These are phyloP conservation scores for Plectrocnemia conspersa DNA, from an alignment of 1,140 invertebrate genomes.

Conservation along the genomic window DNA sequence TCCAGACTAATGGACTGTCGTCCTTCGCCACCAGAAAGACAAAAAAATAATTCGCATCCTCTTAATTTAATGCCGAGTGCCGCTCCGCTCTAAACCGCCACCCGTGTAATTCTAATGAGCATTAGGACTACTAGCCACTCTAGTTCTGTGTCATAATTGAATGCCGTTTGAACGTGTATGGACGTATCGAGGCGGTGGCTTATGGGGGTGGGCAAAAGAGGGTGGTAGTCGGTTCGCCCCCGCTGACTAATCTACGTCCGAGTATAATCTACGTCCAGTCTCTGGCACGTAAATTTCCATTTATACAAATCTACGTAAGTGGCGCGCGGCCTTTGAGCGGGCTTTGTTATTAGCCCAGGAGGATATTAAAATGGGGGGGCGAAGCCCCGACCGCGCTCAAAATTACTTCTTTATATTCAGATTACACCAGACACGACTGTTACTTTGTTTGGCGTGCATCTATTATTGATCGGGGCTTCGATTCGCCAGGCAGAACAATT, in stretches of 20 bases:
- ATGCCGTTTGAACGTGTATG: conserved; percentile 33
- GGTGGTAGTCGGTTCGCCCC: conserved; percentile 6
- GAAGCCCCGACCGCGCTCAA: too few relatives aligned
- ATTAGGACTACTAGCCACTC: conserved; percentile 47
- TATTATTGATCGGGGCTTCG: too few relatives aligned
- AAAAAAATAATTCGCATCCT: neutral
- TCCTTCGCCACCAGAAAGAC: neutral
- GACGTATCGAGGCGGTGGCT: conserved; percentile 9
- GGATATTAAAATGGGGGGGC: conserved; percentile 20
- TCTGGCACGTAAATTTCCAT: conserved; percentile 29
- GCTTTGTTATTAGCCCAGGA: conserved; percentile 30
- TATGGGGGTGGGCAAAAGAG: neutral
- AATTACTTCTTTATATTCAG: too few relatives aligned
- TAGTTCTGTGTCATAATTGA: conserved; percentile 32
- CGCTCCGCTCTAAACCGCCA: conserved; percentile 22
- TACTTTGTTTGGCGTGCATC: too few relatives aligned
- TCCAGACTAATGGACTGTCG: neutral
- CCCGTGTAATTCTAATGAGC: conserved; percentile 51
- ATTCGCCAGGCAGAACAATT: too few relatives aligned
- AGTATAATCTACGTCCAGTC: conserved; percentile 28
- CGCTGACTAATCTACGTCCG: neutral
- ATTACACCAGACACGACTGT: too few relatives aligned
- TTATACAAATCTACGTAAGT: conserved; percentile 20
- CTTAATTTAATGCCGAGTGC: neutral
- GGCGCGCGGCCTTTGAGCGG: conserved; percentile 25